These are phyloP conservation scores for Clupea harengus DNA, from an alignment of 2,113 vertebrate species.

Conservation along the genomic window DNA sequence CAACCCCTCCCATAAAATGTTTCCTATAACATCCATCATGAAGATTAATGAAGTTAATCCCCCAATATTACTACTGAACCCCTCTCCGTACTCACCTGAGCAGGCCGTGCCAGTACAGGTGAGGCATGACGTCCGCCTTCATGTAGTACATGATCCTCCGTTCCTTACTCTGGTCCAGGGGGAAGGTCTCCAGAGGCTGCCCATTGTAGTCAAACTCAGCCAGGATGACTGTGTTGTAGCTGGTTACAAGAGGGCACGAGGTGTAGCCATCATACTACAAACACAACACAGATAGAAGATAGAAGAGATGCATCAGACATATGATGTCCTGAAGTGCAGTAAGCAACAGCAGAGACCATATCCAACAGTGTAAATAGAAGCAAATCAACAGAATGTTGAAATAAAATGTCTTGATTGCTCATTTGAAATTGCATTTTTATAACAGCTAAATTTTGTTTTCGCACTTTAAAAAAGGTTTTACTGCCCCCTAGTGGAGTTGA, in stretches of 20 bases:
- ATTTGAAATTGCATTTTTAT: too few species aligned
- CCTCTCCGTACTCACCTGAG: conserved; percentile 77
- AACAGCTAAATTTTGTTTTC: too few species aligned
- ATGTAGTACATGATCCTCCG: conserved; percentile 86
- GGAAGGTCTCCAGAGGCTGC: conserved; percentile 92
- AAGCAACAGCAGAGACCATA: too few species aligned
- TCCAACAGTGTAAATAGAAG: too few species aligned
- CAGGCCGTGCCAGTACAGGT: conserved; percentile 89
- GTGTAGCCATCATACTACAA: conserved; percentile 94
- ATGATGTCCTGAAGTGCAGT: too few species aligned
- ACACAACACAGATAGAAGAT: conserved; percentile 6
- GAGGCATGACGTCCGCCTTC: conserved; percentile 94
- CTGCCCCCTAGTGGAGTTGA: neutral
- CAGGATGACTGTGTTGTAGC: conserved; percentile 87
- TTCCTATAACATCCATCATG: too few species aligned
- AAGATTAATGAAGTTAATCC: too few species aligned
- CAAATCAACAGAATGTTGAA: too few species aligned
- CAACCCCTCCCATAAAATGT: too few species aligned
- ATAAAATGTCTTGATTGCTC: too few species aligned
- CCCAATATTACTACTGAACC: too few species aligned
- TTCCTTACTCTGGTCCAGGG: conserved; percentile 93
- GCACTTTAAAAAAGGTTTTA: neutral
- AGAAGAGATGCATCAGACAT: neutral
- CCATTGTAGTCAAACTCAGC: conserved; percentile 90
- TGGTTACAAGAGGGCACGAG: conserved; percentile 90